A percentile compares a stretch with the other conserved stretches of the same genome.
Evolutionary conservation across 1,140 invertebrate species (phyloP).

Genomic region (Nasonia giraulti): DNA sequence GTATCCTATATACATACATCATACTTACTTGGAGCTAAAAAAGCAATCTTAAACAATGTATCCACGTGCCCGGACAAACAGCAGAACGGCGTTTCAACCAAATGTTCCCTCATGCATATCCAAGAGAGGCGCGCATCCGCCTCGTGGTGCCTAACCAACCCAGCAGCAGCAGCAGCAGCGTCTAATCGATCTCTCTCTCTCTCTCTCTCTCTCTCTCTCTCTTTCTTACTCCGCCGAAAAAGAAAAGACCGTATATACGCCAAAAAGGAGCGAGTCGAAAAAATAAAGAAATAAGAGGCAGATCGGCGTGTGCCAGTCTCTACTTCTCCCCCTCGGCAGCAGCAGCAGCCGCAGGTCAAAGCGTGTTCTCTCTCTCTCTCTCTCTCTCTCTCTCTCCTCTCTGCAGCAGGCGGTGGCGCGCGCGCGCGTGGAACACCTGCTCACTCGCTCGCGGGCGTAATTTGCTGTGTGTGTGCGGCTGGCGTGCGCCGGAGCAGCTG

Average conservation of each 20-base stretch:
- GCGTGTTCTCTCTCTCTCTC: background rate
- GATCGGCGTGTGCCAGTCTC: background rate
- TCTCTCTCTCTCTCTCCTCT: no score
- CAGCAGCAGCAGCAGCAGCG: slow-evolving; percentile 5
- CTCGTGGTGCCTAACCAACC: background rate
- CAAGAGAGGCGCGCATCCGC: background rate
- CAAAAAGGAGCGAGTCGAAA: background rate
- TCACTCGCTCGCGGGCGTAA: background rate
- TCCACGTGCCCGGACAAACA: no score
- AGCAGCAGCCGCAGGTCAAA: background rate
- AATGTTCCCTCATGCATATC: no score
- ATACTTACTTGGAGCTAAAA: no score
- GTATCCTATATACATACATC: no score
- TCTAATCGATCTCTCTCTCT: slow-evolving; percentile 3
- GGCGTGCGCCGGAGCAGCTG: slow-evolving; percentile 32
- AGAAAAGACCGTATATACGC: background rate
- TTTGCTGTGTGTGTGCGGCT: slow-evolving; percentile 10
- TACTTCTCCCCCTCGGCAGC: background rate
- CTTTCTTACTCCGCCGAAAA: background rate
- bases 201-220: background rate
- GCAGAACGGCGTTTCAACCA: no score
- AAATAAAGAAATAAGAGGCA: slow-evolving; percentile 8
- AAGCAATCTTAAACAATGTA: no score
- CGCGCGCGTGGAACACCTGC: slow-evolving; percentile 35
- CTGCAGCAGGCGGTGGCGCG: background rate